Evolutionary conservation across 2,888 invertebrate species (phyloP).

Genomic region (Oscheius sp.): DNA sequence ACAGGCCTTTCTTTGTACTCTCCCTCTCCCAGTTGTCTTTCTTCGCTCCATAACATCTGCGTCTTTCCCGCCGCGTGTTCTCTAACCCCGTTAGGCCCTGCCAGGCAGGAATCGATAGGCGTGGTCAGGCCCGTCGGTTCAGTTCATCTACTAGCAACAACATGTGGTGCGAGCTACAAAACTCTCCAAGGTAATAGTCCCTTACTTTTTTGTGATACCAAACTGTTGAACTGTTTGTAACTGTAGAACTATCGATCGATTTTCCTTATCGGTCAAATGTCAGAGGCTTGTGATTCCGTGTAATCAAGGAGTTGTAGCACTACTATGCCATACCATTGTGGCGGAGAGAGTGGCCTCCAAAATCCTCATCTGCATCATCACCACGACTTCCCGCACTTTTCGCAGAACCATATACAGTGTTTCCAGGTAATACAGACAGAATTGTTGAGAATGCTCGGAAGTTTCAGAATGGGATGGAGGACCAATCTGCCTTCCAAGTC

Average conservation of each 20-base stretch:
- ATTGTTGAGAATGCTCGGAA: not conserved
- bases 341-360: not conserved
- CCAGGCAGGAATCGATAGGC: conserved; percentile 25
- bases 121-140: conserved; percentile 12
- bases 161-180: conserved; percentile 17
- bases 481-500: too few relatives aligned
- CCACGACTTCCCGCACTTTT: conserved; percentile 44
- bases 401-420: conserved; percentile 41
- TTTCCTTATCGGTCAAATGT: not conserved
- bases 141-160: conserved; percentile 2
- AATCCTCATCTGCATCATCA: conserved; percentile 36
- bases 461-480: not conserved
- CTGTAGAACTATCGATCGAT: not conserved
- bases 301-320: not conserved
- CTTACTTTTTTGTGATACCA: not conserved
- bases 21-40: conserved; percentile 22
- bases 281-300: not conserved
- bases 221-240: not conserved
- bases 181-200: conserved; percentile 5
- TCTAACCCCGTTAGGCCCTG: conserved; percentile 11
- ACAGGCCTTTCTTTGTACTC: conserved; percentile 42
- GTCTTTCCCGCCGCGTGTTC: not conserved
- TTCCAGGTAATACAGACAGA: conserved; percentile 24
- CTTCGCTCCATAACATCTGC: conserved; percentile 14
- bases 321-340: not conserved